Conservation (phyloP, 1,140 invertebrate species). For the Brachionus sp. region DNA sequence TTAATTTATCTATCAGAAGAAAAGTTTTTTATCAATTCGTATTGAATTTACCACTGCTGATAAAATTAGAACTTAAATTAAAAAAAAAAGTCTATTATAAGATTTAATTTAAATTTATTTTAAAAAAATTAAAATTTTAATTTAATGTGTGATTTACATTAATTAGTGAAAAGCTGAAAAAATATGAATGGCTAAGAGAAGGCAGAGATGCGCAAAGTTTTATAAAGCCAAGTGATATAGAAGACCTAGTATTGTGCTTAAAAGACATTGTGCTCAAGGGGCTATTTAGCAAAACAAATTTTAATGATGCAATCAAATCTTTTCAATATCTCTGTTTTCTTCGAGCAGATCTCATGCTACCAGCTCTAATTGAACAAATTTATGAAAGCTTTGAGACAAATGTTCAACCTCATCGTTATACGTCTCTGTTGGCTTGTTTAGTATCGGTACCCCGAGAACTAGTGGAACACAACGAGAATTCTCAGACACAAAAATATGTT, state of each 20-base stretch:
- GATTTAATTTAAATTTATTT: not conserved
- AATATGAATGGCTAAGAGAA: conserved; percentile 37
- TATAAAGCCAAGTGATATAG: conserved; percentile 75
- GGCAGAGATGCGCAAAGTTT: conserved; percentile 60
- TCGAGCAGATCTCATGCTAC: conserved; percentile 76
- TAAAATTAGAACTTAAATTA: no score
- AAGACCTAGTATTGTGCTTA: conserved; percentile 73
- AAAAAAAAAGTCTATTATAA: no score
- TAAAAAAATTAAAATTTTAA: not conserved
- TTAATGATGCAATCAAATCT: conserved; percentile 67
- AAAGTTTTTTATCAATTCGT: no score
- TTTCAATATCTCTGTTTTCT: conserved; percentile 73
- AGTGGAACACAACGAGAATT: conserved; percentile 57
- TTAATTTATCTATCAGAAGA: no score
- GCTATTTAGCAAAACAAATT: conserved; percentile 72
- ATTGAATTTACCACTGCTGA: no score
- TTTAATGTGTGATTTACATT: not conserved
- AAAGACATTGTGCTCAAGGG: conserved; percentile 68
- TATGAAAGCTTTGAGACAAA: conserved; percentile 70
- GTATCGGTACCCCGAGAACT: conserved; percentile 68
- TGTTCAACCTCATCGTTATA: conserved; percentile 79
- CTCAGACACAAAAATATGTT: conserved; percentile 71
- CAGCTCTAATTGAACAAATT: conserved; percentile 72
- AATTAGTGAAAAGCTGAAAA: conserved; percentile 5
- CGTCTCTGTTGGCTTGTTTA: conserved; percentile 71